Conservation (phyloP, 2,797 vertebrate species). For the Oophaga sylvatica region DNA sequence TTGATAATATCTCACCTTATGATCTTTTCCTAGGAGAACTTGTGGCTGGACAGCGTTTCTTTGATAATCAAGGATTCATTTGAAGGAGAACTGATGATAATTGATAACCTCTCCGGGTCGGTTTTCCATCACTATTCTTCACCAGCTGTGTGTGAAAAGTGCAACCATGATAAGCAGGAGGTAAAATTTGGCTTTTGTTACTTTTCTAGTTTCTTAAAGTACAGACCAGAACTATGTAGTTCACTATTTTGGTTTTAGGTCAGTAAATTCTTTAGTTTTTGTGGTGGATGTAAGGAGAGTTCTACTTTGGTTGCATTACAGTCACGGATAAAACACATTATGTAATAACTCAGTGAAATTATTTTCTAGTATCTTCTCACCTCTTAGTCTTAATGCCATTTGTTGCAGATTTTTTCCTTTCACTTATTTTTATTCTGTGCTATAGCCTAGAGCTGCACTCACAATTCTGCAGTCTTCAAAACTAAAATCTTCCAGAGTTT, state of each 20-base stretch:
- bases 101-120: conserved; percentile 98
- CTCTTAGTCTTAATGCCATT: not conserved
- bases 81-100: conserved; percentile 98
- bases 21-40: conserved; percentile 85
- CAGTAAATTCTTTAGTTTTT: not conserved
- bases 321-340: no score
- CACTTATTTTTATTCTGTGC: not conserved
- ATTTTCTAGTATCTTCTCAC: no score
- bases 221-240: not conserved
- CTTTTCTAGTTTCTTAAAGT: not conserved
- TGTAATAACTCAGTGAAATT: no score
- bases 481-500: not conserved
- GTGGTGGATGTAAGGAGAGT: not conserved
- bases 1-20: not conserved
- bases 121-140: conserved; percentile 99
- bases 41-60: conserved; percentile 99
- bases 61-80: conserved; percentile 98
- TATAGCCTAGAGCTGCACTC: not conserved
- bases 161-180: conserved; percentile 91
- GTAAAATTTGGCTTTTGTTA: conserved; percentile 71
- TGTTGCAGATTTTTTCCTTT: not conserved
- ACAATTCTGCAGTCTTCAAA: not conserved
- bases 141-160: conserved; percentile 86
- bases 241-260: not conserved
- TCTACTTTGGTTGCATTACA: not conserved